Base-by-base conservation (phyloP, 2,797 vertebrate genomes). In the Amazona finschi region DNA sequence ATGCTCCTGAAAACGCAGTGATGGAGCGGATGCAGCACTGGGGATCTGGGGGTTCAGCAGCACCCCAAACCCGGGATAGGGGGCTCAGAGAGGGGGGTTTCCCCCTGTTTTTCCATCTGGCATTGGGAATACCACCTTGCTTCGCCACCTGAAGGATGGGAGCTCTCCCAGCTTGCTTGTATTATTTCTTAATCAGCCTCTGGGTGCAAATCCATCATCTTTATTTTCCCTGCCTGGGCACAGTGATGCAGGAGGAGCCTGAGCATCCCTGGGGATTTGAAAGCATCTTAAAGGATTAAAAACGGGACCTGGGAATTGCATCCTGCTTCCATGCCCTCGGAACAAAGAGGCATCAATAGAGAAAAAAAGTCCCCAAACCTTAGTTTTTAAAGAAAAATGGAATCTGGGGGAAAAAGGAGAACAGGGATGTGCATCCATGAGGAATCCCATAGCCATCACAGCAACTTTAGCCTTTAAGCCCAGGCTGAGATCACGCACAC, bases 1-100 rank as follows among this genome's bases (percentile, higher is more conserved):
- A 76, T 62, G 52, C 36, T 71, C 39, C 84, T 1, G 0, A 38
- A 66, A 53, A 21, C 15, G 13, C 47, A 33, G 7, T 70, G 31
- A 7, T 7, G 62, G 49, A 79, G 60, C 0, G 0, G 24, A 90
- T 31, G 22, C 0, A 0, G 36, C 31, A 19, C 19, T 1, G 6
- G 50, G 30, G 43, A 14, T 27, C 15, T 72, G 19, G 39, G 44
- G 22, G 31, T n/a, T 58, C 20, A 10, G 53, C 24, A 55, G 55
- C 55, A 46, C 15, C 46, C 55, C 76, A 88, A 62, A 77, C 30
- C 15, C 12, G 25, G 52, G 31, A 62, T 18, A 20, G 22, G 11
- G 6, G 3, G 3, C 22, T 67, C 18, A 1, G n/a, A 39, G 8
- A 71, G 25, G 9, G 21, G 21, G 0, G 41, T 70, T 72, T 3